Evolutionary conservation across 2,113 vertebrate species (phyloP), one percentile per base, ranked within the genome.

Genomic region (Apeltes quadracus): DNA sequence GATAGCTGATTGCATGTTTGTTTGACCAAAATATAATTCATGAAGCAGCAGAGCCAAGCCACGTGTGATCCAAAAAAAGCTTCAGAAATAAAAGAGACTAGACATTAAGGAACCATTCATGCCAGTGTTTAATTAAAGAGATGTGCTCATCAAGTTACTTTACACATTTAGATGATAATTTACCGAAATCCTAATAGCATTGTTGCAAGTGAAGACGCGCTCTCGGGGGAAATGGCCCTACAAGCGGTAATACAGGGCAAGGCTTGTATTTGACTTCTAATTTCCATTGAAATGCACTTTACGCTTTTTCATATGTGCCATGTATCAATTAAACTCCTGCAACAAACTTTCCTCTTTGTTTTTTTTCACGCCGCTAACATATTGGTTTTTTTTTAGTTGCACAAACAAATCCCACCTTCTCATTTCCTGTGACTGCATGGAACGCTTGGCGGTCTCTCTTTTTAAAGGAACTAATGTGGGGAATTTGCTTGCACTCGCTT

Each of bases 1-100:
- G 54, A 29, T 53, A 61, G 46, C 56, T 86, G 78, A 80, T 83
- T 76, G 57, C 78, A 9, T 69, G 57, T 84, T 88, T 83, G 67
- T 85, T 68, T 75, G 25, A 50, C 20, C 36, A 55, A 22, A 51
- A 34, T 50, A 16, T 55, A 18, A 75, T 72, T 63, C 48, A 36
- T 81, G 4, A 62, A 7, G 43, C 58, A 22, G 53, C 46, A 62
- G 72, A 81, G 61, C 44, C 27, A 36, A 32, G 15, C 13, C 2
- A 14, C 41, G 18, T 12, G 4, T 55, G 25, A 71, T 39, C 16
- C 2, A 38, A 29, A 48, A n/a, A 72, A 50, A 73, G 44, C 29
- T 9, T 57, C 0, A 39, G 22, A 59, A 58, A 75, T 34, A 9
- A 2, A 69, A 48, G 50, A 41, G 25, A 43, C 11, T 1, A 74